phyloP scores from a whole-genome alignment of 2,113 vertebrate genomes.

The Acrocephalus arundinaceus region DNA sequence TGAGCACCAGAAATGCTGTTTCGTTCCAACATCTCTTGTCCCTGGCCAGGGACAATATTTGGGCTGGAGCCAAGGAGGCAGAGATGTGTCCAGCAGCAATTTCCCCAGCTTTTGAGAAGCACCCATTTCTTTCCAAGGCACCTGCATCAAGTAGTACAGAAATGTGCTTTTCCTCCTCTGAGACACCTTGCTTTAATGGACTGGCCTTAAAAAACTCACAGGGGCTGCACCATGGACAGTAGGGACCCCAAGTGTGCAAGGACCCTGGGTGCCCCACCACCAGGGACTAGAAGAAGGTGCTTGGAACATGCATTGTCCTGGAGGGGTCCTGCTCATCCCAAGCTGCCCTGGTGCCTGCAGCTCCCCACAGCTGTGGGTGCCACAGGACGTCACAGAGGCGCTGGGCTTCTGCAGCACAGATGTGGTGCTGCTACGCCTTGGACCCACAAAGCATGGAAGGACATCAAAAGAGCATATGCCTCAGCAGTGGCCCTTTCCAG shows the following conservation, averaged over 20 bases:
- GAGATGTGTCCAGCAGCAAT: neutral
- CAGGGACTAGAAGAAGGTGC: fast-evolving
- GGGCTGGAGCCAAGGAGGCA: neutral
- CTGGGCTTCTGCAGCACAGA: neutral
- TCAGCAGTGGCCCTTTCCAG: neutral
- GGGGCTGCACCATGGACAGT: fast-evolving
- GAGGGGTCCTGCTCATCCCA: neutral
- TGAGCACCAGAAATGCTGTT: neutral
- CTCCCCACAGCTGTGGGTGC: neutral
- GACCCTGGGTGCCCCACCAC: fast-evolving
- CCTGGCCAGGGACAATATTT: fast-evolving
- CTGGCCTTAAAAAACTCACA: neutral
- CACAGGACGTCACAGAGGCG: fast-evolving
- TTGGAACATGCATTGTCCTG: fast-evolving
- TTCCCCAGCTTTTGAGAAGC: neutral
- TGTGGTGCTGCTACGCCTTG: neutral
- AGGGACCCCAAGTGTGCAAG: neutral
- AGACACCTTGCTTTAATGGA: neutral
- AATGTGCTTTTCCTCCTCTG: neutral
- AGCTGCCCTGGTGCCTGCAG: neutral
- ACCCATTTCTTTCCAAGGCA: neutral
- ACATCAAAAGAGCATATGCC: slow-evolving; percentile 50
- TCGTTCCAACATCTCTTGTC: fast-evolving
- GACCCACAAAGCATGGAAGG: neutral
- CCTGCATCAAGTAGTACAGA: neutral